A percentile compares a stretch with the other conserved stretches of the same genome.
Evolutionary conservation across 2,888 invertebrate genomes (phyloP).

Genomic region (Phengaris alcon): DNA sequence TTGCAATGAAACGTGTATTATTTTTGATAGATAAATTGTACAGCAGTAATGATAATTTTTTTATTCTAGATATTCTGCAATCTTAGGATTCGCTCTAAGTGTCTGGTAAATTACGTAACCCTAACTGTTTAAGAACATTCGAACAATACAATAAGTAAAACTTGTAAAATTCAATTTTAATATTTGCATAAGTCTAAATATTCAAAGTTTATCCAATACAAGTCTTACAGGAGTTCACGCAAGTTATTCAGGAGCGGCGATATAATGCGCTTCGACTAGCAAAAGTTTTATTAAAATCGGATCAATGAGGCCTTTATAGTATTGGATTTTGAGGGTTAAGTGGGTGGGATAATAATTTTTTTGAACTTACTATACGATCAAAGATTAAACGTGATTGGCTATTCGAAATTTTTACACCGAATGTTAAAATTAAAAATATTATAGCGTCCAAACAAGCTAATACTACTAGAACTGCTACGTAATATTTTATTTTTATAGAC

Average conservation of each 20-base stretch:
- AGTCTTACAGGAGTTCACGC: neutral
- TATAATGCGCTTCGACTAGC: slow-evolving; percentile 19
- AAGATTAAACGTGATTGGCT: no score
- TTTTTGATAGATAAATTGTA: no score
- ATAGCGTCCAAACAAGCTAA: no score
- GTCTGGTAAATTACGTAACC: neutral
- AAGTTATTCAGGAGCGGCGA: neutral
- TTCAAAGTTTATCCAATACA: slow-evolving; percentile 20
- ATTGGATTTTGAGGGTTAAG: slow-evolving; percentile 2
- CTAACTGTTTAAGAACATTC: neutral
- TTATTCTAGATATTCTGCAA: no score
- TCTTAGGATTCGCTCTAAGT: neutral
- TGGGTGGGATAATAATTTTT: neutral
- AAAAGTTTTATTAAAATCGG: slow-evolving; percentile 38
- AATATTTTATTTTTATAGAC: no score
- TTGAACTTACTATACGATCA: no score
- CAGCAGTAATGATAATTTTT: no score
- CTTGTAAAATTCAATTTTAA: slow-evolving; percentile 21
- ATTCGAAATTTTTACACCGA: neutral
- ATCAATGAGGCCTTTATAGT: slow-evolving; percentile 32
- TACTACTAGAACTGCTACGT: no score
- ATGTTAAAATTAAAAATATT: no score
- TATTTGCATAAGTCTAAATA: slow-evolving; percentile 24
- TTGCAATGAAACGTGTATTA: no score
- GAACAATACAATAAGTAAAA: slow-evolving; percentile 6